phyloP scores from a whole-genome alignment of 2,797 vertebrate species.

The Liasis olivaceus region DNA sequence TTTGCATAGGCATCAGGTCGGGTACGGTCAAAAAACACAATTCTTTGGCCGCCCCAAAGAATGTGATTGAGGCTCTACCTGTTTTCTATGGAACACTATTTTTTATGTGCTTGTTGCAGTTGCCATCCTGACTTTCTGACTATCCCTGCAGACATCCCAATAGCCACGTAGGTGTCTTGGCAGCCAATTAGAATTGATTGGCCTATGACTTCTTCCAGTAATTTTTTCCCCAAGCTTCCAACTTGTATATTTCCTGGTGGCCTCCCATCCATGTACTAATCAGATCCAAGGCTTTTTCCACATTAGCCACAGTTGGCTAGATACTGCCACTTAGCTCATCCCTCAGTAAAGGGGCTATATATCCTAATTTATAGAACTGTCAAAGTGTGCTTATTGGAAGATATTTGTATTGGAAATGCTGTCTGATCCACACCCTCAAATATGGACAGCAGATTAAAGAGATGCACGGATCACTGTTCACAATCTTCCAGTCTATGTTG shows the following conservation, averaged over 20 bases:
- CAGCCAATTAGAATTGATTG: background rate
- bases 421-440: background rate
- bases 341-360: background rate
- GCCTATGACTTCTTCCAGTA: background rate
- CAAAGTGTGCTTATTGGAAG: background rate
- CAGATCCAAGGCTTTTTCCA: background rate
- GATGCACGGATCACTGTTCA: background rate
- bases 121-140: background rate
- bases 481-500: background rate
- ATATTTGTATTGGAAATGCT: background rate
- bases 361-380: background rate
- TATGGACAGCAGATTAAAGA: background rate
- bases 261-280: background rate
- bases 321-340: background rate
- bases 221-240: background rate
- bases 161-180: background rate
- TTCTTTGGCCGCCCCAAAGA: background rate
- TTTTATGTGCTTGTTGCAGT: background rate
- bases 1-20: background rate
- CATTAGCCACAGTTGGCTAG: background rate
- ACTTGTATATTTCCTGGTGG: background rate
- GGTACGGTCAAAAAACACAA: background rate
- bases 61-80: background rate
- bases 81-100: background rate
- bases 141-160: background rate